Conservation (phyloP, 1,140 invertebrate species). For the Goniozus legneri region DNA sequence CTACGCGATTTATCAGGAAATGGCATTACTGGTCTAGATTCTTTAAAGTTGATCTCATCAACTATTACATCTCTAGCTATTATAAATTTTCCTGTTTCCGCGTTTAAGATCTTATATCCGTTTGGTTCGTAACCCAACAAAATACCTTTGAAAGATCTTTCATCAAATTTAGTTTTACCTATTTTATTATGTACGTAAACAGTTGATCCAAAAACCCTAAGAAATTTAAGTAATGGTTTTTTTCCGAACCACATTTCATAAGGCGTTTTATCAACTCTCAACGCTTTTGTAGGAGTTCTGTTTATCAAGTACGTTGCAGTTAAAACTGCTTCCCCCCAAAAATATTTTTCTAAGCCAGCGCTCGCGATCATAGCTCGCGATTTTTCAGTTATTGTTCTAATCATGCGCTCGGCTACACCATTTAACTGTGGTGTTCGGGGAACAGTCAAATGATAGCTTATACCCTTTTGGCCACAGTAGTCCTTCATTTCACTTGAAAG, state of each 20-base stretch:
- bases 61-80: slow-evolving; percentile 40
- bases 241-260: slow-evolving; percentile 13
- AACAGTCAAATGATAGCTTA: too few species aligned
- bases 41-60: slow-evolving; percentile 37
- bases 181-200: slow-evolving; percentile 45
- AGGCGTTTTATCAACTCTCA: slow-evolving; percentile 13
- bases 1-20: too few species aligned
- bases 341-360: neutral
- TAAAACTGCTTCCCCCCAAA: slow-evolving; percentile 14
- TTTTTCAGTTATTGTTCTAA: slow-evolving; percentile 26
- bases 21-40: slow-evolving; percentile 29
- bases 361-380: slow-evolving; percentile 21
- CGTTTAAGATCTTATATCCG: slow-evolving; percentile 44
- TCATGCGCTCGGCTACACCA: slow-evolving; percentile 18
- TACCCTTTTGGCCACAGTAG: too few species aligned
- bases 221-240: slow-evolving; percentile 14
- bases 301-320: slow-evolving; percentile 9
- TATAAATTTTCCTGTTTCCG: slow-evolving; percentile 33
- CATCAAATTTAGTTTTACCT: slow-evolving; percentile 42
- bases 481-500: too few species aligned
- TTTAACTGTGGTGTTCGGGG: slow-evolving; percentile 13
- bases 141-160: slow-evolving; percentile 40
- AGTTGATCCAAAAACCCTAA: slow-evolving; percentile 27
- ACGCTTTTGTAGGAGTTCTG: slow-evolving; percentile 4
- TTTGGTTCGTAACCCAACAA: slow-evolving; percentile 45